These are phyloP conservation scores for Eupsittula cactorum DNA, from an alignment of 2,113 vertebrate genomes.

Conservation along the genomic window DNA sequence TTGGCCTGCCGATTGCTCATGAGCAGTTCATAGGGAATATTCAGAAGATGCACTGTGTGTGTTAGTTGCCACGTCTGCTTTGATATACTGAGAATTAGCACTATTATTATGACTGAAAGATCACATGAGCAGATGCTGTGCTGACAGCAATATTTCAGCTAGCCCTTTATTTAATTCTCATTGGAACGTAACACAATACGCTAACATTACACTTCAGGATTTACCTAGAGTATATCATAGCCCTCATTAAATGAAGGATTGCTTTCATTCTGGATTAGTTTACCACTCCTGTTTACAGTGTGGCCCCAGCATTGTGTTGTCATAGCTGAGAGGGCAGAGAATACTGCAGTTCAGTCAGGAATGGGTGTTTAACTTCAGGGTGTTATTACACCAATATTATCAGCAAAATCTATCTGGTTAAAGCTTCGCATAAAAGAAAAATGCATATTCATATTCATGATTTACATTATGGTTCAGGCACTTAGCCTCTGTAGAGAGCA, in stretches of 20 bases:
- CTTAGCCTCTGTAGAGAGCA: background rate
- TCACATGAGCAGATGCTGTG: conserved; percentile 59
- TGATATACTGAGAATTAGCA: conserved; percentile 52
- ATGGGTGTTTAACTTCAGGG: background rate
- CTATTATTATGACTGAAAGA: conserved; percentile 63
- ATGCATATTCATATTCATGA: background rate
- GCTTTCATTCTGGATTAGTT: background rate
- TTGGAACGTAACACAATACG: background rate
- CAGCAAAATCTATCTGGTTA: background rate
- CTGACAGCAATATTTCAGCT: conserved; percentile 61
- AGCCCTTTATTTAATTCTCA: conserved; percentile 63
- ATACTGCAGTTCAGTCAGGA: background rate
- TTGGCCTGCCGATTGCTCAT: conserved; percentile 45
- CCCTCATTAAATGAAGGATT: background rate
- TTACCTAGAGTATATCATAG: background rate
- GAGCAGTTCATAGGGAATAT: conserved; percentile 48
- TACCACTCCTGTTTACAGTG: background rate
- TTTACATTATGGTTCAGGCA: background rate
- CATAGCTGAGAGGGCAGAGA: background rate
- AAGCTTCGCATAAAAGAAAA: background rate
- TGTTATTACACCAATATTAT: background rate
- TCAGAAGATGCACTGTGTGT: conserved; percentile 35
- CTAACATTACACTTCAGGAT: background rate
- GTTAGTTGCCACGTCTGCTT: conserved; percentile 46
- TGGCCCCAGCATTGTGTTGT: background rate